Base-by-base conservation (phyloP, 2,888 invertebrate genomes). In the Ennomos erosarius region DNA sequence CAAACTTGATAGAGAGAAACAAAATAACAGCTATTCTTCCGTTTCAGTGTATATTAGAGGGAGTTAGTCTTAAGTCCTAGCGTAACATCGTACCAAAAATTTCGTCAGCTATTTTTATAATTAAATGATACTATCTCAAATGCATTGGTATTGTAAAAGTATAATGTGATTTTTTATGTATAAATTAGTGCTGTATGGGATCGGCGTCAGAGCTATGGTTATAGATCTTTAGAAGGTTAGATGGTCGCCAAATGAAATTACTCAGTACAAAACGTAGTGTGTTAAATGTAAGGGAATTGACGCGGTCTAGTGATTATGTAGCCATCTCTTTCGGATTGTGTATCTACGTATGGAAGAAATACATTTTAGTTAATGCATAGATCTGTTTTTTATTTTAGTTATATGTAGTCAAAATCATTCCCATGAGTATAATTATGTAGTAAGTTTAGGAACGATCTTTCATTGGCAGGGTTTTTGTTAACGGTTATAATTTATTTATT, bases 241-340 rank as follows among this genome's bases (percentile, higher is more conserved):
- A 71, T 63, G 69, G 64, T 76, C 83, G 81, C 85, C 85, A 84
- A 85, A 82, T 79, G 81, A 81, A 86, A 84, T 85, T 79, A 78
- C 81, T 80, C 85, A 90, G 90, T 90, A 90, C 90, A 90, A 90
- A 88, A 70, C 63, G 79, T 87, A 88, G 87, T 76, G 70, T 69
- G 53, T 69, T 73, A 64, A 50, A 68, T 75, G 69, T 71, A 71
- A 73, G 74, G 65, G 66, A 62, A 68, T 70, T 57, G 71, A 70
- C 69, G 74, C 69, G 73, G 67, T 67, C 69, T 78, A 79, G 75
- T 71, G 72, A 72, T 26, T 71, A 10, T 39, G 77, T 84, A 85
- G 84, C 79, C 81, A 81, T 84, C 83, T 84, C 72, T 80, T 78
- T 80, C 74, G 73, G 80, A 79, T 78, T 42, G 75, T 81, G 79